Evolutionary conservation across 2,797 vertebrate species (phyloP).

Genomic region (Spinus olivaceus): DNA sequence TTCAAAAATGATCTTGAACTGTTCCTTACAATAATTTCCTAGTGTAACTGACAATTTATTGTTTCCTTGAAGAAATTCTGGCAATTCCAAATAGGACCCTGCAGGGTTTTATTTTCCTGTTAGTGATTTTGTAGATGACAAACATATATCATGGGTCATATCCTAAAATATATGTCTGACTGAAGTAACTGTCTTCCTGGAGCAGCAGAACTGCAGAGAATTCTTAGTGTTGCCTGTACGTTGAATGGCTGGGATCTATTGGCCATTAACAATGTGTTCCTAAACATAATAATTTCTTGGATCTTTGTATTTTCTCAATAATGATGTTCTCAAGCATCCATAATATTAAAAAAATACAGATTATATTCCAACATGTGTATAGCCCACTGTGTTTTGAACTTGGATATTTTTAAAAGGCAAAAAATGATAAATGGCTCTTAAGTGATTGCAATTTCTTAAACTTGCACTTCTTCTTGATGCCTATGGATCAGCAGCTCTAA

Average conservation of each 20-base stretch:
- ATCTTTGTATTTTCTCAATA: background rate
- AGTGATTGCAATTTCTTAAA: background rate
- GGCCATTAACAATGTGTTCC: background rate
- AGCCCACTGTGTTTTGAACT: too few relatives aligned
- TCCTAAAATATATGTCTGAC: background rate
- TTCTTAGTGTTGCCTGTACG: background rate
- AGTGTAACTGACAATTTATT: background rate
- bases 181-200: background rate
- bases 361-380: background rate
- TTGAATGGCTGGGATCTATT: background rate
- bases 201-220: background rate
- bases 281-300: background rate
- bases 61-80: background rate
- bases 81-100: background rate
- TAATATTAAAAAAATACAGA: background rate
- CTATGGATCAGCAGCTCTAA: background rate
- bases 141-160: background rate
- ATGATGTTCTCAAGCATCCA: background rate
- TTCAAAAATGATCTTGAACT: background rate
- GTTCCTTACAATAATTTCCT: background rate
- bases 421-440: background rate
- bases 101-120: background rate
- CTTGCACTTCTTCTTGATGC: background rate
- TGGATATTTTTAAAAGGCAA: background rate
- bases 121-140: background rate